These are phyloP conservation scores for Pogonocherus hispidulus DNA, from an alignment of 2,888 invertebrate species.

Conservation along the genomic window DNA sequence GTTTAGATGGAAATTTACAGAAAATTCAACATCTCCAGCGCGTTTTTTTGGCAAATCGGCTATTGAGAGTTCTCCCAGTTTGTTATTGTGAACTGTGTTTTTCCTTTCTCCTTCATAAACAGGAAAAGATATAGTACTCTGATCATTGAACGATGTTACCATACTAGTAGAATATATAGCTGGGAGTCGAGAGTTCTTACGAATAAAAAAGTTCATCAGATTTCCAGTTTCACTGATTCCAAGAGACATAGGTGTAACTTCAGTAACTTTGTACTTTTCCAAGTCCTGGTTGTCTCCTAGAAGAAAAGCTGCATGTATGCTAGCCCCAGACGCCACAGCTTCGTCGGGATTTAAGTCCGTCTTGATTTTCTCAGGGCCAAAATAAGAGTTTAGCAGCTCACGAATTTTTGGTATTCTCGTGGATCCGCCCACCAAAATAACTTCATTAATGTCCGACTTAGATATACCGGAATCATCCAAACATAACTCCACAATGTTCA, in stretches of 20 bases:
- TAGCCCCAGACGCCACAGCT: slow-evolving; percentile 56
- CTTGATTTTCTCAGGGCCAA: slow-evolving; percentile 46
- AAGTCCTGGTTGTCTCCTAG: slow-evolving; percentile 32
- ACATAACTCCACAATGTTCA: slow-evolving; percentile 47
- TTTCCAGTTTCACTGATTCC: slow-evolving; percentile 46
- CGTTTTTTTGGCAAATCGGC: slow-evolving; percentile 40
- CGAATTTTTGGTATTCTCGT: slow-evolving; percentile 57
- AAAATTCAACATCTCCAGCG: slow-evolving; percentile 33
- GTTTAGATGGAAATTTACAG: slow-evolving; percentile 38
- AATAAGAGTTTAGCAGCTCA: slow-evolving; percentile 45
- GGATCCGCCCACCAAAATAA: slow-evolving; percentile 57
- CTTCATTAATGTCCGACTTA: slow-evolving; percentile 50
- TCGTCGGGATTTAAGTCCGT: slow-evolving; percentile 55
- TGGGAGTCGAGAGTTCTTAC: slow-evolving; percentile 49
- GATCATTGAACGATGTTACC: slow-evolving; percentile 43
- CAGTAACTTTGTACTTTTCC: slow-evolving; percentile 44
- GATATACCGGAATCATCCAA: slow-evolving; percentile 44
- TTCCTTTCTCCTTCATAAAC: slow-evolving; percentile 51
- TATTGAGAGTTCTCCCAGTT: slow-evolving; percentile 38
- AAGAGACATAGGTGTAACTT: slow-evolving; percentile 54
- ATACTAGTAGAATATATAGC: no score
- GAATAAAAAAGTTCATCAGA: slow-evolving; percentile 48
- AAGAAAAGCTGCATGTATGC: slow-evolving; percentile 52
- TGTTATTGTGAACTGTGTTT: slow-evolving; percentile 39
- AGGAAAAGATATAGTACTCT: slow-evolving; percentile 33